Percentiles rank a stretch among this genome's conserved stretches.
phyloP scores from a whole-genome alignment of 2,113 vertebrate species.

The Lepus timidus region DNA sequence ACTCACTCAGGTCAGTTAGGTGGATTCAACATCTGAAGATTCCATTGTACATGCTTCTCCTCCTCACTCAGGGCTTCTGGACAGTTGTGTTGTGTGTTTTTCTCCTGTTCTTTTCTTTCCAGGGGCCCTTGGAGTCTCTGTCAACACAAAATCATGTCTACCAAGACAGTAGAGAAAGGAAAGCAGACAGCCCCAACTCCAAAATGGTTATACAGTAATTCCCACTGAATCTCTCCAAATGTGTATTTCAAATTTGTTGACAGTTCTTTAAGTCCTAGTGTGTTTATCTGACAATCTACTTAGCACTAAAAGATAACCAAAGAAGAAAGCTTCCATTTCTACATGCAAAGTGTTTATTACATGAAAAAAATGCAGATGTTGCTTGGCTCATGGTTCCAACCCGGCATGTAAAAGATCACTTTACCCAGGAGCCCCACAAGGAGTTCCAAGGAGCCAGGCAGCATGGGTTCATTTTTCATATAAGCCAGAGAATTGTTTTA shows the following conservation, averaged over 20 bases:
- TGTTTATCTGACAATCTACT: background rate
- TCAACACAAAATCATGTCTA: background rate
- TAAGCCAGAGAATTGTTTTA: conserved; percentile 32
- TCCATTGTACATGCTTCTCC: too few species aligned
- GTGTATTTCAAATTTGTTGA: conserved; percentile 18
- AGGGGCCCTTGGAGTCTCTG: too few species aligned
- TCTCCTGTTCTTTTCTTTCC: too few species aligned
- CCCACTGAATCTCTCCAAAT: background rate
- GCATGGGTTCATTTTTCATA: conserved; percentile 71
- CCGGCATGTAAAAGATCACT: conserved; percentile 66
- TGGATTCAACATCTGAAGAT: too few species aligned
- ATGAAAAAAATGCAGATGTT: conserved; percentile 55
- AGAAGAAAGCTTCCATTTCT: conserved; percentile 70
- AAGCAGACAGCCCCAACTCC: background rate
- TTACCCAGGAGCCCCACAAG: conserved; percentile 64
- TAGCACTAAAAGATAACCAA: conserved; percentile 44
- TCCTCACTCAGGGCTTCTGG: too few species aligned
- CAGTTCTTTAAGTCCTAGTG: background rate
- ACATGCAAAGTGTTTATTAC: conserved; percentile 47
- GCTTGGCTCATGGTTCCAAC: conserved; percentile 51
- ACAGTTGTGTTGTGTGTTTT: too few species aligned
- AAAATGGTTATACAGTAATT: background rate
- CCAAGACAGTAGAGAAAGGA: background rate
- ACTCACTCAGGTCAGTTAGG: too few species aligned
- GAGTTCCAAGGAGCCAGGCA: conserved; percentile 59